Percentiles rank a stretch among this genome's conserved stretches.
Conservation (phyloP, 2,888 invertebrate species). For the Oscheius myriophilus region DNA sequence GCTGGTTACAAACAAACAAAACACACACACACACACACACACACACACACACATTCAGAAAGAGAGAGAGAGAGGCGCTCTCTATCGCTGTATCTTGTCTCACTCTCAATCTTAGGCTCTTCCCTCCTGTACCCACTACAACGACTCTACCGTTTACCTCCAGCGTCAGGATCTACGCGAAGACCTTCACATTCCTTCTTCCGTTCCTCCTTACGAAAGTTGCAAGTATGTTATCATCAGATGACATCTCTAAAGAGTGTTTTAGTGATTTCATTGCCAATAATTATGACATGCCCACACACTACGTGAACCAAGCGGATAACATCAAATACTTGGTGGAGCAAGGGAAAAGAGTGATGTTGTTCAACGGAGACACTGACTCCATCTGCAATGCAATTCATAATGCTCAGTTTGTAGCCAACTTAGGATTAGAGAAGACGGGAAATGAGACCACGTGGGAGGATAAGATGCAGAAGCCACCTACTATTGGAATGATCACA, state of each 20-base stretch:
- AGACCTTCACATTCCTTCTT: constrained; percentile 51
- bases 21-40: too few species aligned
- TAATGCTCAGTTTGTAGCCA: constrained; percentile 73
- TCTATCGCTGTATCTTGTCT: too few species aligned
- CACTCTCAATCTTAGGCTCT: constrained; percentile 22
- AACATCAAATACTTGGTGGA: constrained; percentile 34
- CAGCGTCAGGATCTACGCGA: constrained; percentile 52
- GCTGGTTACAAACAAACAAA: too few species aligned
- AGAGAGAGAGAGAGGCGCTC: too few species aligned
- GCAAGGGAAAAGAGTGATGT: constrained; percentile 53
- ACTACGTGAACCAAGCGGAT: constrained; percentile 55
- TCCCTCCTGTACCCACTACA: constrained; percentile 58
- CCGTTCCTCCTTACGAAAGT: constrained; percentile 47
- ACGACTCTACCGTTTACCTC: constrained; percentile 57
- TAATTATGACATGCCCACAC: constrained; percentile 35
- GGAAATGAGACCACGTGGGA: constrained; percentile 37
- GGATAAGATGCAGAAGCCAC: constrained; percentile 51
- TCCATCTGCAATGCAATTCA: constrained; percentile 74
- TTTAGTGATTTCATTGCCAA: constrained; percentile 37
- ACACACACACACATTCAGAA: too few species aligned
- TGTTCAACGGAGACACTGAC: constrained; percentile 75
- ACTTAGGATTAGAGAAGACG: constrained; percentile 13
- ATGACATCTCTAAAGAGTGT: not conserved
- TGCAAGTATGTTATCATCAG: constrained; percentile 47
- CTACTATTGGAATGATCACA: constrained; percentile 58